Base-by-base conservation (phyloP, 2,797 vertebrate species). In the Myiothlypis chrysogaster region DNA sequence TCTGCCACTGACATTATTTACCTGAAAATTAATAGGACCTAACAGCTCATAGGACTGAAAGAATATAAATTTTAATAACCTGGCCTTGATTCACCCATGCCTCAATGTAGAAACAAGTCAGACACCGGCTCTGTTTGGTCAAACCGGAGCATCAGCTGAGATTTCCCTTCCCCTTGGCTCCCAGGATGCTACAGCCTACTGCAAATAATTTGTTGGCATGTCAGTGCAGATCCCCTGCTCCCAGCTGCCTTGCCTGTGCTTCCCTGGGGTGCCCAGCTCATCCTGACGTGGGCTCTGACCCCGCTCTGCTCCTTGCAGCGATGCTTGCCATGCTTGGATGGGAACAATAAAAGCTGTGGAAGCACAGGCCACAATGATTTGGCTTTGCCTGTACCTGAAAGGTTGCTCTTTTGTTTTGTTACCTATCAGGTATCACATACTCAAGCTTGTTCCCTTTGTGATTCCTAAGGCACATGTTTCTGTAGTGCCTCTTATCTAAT, bases 1-100 rank as follows among this genome's bases (percentile, higher is more conserved):
- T 73, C 57, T 92, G 35, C 53, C 30, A 34, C 65, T 94, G 76
- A 68, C n/a, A 47, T 87, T 94, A 55, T 91, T 85, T 71, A 71
- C 53, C 18, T 85, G 57, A 68, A 80, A 83, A 57, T 81, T 71
- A 86, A 78, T 83, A 82, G 63, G 25, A 69, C 30, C 37, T 79
- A 77, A 64, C 49, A 86, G 69, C 43, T 93, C 53, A 57, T 2
- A 83, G 61, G 50, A 50, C 27, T 64, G 43, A 81, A 80, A 80
- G 28, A 80, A 55, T 39, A 37, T 83, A 78, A 68, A 71, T 89
- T 55, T 60, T 61, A 32, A 30, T 85, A 92, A 86, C 27, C 15
- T 71, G 65, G 57, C 79, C 61, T 91, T 78, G 72, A 30, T 57
- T 91, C 64, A 89, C 50, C 82, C 7, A 43, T 85, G 16, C 8